phyloP scores from a whole-genome alignment of 2,797 vertebrate species.

The Silurus aristotelis region DNA sequence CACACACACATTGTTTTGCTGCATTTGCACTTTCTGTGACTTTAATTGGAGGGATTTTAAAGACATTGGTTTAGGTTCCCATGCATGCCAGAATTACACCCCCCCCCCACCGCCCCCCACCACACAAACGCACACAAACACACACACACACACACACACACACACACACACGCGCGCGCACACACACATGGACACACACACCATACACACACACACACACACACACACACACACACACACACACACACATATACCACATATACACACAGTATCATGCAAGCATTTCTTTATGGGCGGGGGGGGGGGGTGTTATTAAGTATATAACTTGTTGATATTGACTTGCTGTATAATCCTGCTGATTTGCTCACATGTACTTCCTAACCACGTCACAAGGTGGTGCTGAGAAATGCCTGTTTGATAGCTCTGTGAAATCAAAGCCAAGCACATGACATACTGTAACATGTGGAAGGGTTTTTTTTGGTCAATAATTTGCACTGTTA shows the following conservation, averaged over 20 bases:
- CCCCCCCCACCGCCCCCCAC: background rate
- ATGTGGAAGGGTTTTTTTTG: background rate
- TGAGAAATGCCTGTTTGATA: constrained; percentile 17
- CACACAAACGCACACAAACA: constrained; percentile 8
- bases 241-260: too few relatives aligned
- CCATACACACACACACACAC: too few relatives aligned
- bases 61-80: constrained; percentile 31
- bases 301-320: background rate
- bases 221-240: too few relatives aligned
- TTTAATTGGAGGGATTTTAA: constrained; percentile 63
- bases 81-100: constrained; percentile 12
- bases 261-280: too few relatives aligned
- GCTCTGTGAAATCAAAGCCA: background rate
- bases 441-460: background rate
- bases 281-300: too few relatives aligned
- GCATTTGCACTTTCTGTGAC: constrained; percentile 67
- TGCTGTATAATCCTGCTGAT: background rate
- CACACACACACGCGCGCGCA: too few relatives aligned
- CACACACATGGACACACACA: too few relatives aligned
- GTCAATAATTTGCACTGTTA: background rate
- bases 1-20: constrained; percentile 58
- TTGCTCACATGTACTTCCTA: constrained; percentile 4
- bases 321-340: background rate
- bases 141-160: background rate
- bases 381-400: constrained; percentile 44